These are phyloP conservation scores for Parnassius glacialis DNA, from an alignment of 2,888 invertebrate species.

Conservation along the genomic window DNA sequence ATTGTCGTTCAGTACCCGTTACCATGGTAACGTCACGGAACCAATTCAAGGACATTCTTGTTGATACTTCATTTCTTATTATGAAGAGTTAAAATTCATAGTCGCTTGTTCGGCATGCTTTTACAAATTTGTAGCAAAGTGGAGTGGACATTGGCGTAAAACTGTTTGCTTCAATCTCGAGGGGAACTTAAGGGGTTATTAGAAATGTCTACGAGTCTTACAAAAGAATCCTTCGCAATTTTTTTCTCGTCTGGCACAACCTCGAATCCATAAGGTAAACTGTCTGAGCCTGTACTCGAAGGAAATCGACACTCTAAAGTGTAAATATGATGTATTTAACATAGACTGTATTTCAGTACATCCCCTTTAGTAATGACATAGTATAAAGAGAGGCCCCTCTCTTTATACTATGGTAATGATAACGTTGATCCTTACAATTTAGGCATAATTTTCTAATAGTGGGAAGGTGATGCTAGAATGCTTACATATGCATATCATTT, in stretches of 20 bases:
- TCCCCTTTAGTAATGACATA: too few relatives aligned
- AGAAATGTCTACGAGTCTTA: slow-evolving; percentile 66
- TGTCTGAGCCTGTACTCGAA: slow-evolving; percentile 23
- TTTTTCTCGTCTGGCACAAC: slow-evolving; percentile 32
- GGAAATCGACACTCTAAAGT: slow-evolving; percentile 4
- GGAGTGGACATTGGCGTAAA: slow-evolving; percentile 72
- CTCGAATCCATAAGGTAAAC: slow-evolving; percentile 22
- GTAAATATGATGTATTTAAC: too few relatives aligned
- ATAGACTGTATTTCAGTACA: too few relatives aligned
- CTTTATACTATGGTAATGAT: too few relatives aligned
- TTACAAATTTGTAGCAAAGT: slow-evolving; percentile 45
- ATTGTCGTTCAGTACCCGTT: slow-evolving; percentile 52
- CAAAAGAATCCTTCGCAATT: slow-evolving; percentile 47
- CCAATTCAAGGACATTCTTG: slow-evolving; percentile 33
- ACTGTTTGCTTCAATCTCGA: slow-evolving; percentile 71
- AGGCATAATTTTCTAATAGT: too few relatives aligned
- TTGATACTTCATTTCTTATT: slow-evolving; percentile 30
- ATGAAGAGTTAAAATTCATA: slow-evolving; percentile 30
- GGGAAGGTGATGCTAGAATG: too few relatives aligned
- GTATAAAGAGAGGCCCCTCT: too few relatives aligned
- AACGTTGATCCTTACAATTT: too few relatives aligned
- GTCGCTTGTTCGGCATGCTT: slow-evolving; percentile 27
- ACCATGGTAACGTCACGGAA: slow-evolving; percentile 70
- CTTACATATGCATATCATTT: too few relatives aligned
- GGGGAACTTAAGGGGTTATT: slow-evolving; percentile 71